Conservation (phyloP, 2,113 vertebrate genomes). For the Periophthalmus modestus region DNA sequence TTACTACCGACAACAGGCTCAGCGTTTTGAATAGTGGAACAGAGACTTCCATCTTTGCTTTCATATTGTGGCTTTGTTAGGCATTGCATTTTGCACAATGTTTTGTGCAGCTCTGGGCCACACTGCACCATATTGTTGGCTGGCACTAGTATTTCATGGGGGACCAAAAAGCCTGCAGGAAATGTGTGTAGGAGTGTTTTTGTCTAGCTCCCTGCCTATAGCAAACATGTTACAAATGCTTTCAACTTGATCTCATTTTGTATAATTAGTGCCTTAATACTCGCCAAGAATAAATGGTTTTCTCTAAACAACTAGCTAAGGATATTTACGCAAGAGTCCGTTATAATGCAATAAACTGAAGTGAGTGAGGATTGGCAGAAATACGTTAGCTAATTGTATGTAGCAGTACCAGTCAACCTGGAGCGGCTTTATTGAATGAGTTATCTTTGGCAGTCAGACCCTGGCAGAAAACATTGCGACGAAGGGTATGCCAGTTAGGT, state of each 20-base stretch:
- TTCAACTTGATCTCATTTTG: not conserved
- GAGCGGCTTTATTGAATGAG: too few species aligned
- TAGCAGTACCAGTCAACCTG: too few species aligned
- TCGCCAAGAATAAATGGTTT: not conserved
- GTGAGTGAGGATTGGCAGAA: too few species aligned
- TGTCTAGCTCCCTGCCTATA: conserved; percentile 1
- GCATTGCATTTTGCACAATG: not conserved
- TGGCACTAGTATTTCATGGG: not conserved
- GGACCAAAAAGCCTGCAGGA: not conserved
- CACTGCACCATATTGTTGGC: conserved; percentile 6
- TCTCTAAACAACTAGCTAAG: not conserved
- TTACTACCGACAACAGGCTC: not conserved
- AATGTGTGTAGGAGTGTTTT: conserved; percentile 6
- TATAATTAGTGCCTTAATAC: not conserved
- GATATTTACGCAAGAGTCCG: not conserved
- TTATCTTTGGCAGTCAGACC: too few species aligned
- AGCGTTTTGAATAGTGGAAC: not conserved
- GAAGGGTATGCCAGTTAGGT: too few species aligned
- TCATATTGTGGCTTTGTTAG: not conserved
- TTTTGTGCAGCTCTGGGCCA: not conserved
- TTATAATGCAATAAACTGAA: too few species aligned
- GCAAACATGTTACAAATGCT: not conserved
- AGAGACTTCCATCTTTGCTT: not conserved
- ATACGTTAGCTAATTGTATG: too few species aligned
- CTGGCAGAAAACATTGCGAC: too few species aligned